These are phyloP conservation scores for Meta bourneti DNA, from an alignment of 2,888 invertebrate genomes.

Conservation along the genomic window DNA sequence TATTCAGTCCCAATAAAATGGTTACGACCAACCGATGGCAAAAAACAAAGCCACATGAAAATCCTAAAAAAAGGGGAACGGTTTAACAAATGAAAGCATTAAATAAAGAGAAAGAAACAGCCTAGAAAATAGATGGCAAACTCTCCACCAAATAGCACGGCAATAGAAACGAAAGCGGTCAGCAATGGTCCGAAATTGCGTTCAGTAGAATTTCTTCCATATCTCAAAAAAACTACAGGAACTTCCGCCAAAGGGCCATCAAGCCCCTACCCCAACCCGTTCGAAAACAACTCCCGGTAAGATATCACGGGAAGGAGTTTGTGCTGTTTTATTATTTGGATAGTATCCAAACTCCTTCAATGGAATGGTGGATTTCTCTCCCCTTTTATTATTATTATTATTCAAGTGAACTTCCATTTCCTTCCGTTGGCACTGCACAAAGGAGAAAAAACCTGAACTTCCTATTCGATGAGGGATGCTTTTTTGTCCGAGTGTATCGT, in stretches of 20 bases:
- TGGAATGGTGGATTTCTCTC: background rate
- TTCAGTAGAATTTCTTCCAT: background rate
- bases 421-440: background rate
- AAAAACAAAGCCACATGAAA: background rate
- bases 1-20: too few species aligned
- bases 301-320: background rate
- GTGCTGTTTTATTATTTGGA: conserved; percentile 20
- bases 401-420: conserved; percentile 15
- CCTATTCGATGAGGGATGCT: background rate
- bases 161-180: background rate
- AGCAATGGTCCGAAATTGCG: background rate
- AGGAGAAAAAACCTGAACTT: conserved; percentile 2
- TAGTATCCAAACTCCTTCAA: conserved; percentile 18
- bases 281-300: background rate
- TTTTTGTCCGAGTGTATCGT: conserved; percentile 6
- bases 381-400: background rate
- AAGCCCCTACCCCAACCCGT: too few species aligned
- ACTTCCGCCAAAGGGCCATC: background rate
- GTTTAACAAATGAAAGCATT: background rate
- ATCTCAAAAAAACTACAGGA: background rate
- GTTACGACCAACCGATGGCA: too few species aligned
- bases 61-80: background rate
- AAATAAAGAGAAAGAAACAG: background rate
- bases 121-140: background rate
- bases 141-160: background rate